Conservation (phyloP, 2,797 vertebrate genomes). For the Enteromius fasciolatus region DNA sequence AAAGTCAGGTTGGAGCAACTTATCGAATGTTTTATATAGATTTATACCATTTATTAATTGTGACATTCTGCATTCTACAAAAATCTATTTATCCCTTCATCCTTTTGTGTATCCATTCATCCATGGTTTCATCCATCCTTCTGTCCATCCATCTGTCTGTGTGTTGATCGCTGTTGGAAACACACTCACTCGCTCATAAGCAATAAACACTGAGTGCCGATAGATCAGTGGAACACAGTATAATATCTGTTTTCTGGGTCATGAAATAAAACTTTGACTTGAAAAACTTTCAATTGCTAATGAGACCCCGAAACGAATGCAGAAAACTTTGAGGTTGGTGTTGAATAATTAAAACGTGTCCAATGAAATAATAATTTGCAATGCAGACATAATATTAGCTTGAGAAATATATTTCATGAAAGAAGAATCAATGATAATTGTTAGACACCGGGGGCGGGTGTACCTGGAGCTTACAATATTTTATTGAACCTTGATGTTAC, state of each 20-base stretch:
- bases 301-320: conserved; percentile 74
- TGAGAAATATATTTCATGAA: conserved; percentile 51
- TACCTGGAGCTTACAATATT: conserved; percentile 38
- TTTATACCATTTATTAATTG: neutral
- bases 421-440: conserved; percentile 41
- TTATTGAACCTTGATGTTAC: conserved; percentile 28
- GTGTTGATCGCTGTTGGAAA: conserved; percentile 20
- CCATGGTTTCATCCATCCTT: conserved; percentile 15
- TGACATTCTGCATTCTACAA: neutral
- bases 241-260: conserved; percentile 78
- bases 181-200: conserved; percentile 1
- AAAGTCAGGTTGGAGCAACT: neutral
- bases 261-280: conserved; percentile 74
- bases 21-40: neutral
- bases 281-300: conserved; percentile 75
- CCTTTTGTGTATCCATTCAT: conserved; percentile 14
- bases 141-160: conserved; percentile 15
- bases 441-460: conserved; percentile 34
- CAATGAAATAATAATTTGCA: conserved; percentile 57
- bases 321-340: conserved; percentile 54
- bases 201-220: conserved; percentile 15
- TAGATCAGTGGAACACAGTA: conserved; percentile 38
- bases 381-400: conserved; percentile 51
- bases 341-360: conserved; percentile 57
- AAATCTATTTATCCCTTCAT: neutral